Evolutionary conservation across 1,140 invertebrate genomes (phyloP), one percentile per base, ranked within the genome.

Genomic region (Sarcophaga bullata): DNA sequence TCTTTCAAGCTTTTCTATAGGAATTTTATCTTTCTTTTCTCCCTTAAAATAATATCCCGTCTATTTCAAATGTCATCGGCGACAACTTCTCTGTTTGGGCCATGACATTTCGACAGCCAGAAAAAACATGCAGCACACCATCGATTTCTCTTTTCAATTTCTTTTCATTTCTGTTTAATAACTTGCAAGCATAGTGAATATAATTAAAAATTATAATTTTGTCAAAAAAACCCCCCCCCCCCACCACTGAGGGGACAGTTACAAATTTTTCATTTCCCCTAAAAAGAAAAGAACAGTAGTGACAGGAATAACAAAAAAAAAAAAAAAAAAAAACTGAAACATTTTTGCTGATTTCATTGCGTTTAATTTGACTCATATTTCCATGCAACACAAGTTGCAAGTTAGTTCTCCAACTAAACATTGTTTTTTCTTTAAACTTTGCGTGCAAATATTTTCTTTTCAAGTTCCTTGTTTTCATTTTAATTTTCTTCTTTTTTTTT

Each of bases 381-480:
- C 1, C 73, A 6, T 19, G n/a, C 37, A 76, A 10, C 46, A 48
- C 6, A 76, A 50, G n/a, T 47, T 37, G 25, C 8, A 48, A 68
- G 8, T 68, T 15, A 62, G n/a, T 19, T n/a, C n/a, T 19, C 62
- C 19, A 19, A 68, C 62, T 68, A 37, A 37, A 37, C 13, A 10
- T 4, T 19, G 73, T 73, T 19, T 75, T 46, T 76, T 76, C 37
- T n/a, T 73, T 76, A 76, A 48, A 48, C 46, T 8, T 76, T 76
- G 73, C 73, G 73, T 76, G 73, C 73, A 48, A 76, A 62, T 15
- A 62, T 62, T 62, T 62, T 37, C 25, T 37, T 37, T 37, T 37
- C 25, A 37, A 37, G 25, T 37, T 37, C 25, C 25, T 37, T 37
- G 25, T 37, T 37, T 37, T 37, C 25, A 37, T 37, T 62, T 62